Conservation (phyloP, 2,797 vertebrate genomes). For the Pteropus rufus region DNA sequence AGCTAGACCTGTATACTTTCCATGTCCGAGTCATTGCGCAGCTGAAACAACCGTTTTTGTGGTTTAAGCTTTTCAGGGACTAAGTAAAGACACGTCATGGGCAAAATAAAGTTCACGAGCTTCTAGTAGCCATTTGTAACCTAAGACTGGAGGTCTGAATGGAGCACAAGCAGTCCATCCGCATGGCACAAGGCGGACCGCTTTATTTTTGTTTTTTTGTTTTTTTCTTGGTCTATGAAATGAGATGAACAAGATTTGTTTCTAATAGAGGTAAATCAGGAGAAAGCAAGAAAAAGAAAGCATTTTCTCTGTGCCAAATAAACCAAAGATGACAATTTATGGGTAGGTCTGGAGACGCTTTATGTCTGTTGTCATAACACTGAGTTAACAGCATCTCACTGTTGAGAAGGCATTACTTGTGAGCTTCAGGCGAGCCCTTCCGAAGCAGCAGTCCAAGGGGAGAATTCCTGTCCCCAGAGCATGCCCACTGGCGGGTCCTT, state of each 20-base stretch:
- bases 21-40: not conserved
- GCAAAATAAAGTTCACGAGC: not conserved
- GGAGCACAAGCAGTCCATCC: not conserved
- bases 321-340: not conserved
- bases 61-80: not conserved
- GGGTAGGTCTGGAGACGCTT: conserved; percentile 7
- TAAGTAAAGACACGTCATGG: not conserved
- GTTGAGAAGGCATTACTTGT: not conserved
- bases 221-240: not conserved
- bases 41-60: not conserved
- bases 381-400: not conserved
- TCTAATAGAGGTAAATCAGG: not conserved
- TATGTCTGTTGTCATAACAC: not conserved
- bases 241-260: not conserved
- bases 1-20: too few relatives aligned
- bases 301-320: not conserved
- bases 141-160: not conserved
- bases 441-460: not conserved
- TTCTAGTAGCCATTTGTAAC: not conserved
- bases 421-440: not conserved
- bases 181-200: accelerated
- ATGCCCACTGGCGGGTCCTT: not conserved
- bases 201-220: not conserved
- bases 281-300: not conserved
- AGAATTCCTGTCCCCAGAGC: not conserved